Base-by-base conservation (phyloP, 2,113 vertebrate genomes). In the Mionectes macconnelli region DNA sequence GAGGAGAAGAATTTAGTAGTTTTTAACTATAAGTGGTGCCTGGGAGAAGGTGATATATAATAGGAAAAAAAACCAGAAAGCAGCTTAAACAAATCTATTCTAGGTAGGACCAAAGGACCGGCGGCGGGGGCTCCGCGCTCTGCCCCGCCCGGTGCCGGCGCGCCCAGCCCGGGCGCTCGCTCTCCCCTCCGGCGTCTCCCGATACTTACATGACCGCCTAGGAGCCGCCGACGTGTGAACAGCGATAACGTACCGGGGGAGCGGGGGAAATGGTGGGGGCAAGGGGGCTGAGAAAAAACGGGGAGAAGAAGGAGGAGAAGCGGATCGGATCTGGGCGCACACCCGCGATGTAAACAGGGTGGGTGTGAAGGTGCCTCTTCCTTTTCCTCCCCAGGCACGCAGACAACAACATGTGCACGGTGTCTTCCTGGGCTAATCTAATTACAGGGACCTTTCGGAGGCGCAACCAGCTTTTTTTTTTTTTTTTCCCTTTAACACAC, bases 1-100 rank as follows among this genome's bases (percentile, higher is more conserved):
- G 96, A 97, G 97, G 97, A 97, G 97, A 96, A 94, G 97, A 97
- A 98, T 98, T 98, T 98, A 98, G 98, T 98, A 98, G 92, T 96
- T 98, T 98, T 98, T 97, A 97, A 97, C 95, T 94, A 84, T 87
- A 89, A 89, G 75, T 56, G 72, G 96, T 93, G 96, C 90, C 96
- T 67, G 83, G 92, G 96, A 98, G 95, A 98, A 98, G 97, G 96
- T 97, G 94, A 96, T 94, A 92, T 92, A 94, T 96, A 97, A 97
- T 50, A 73, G 39, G n/a, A 28, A 52, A 69, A 44, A 67, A 7
- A n/a, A n/a, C n/a, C 47, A 95, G 93, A 95, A 94, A 94, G 79
- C 78, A 49, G 52, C 28, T 12, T 28, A 95, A 95, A 95, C 60
- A 78, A 87, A 97, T 96, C 75, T 76, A 73, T 91, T 83, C 33